Evolutionary conservation across 2,888 invertebrate species (phyloP), one percentile per base, ranked within the genome.

Genomic region (Eupelmus urozonus): DNA sequence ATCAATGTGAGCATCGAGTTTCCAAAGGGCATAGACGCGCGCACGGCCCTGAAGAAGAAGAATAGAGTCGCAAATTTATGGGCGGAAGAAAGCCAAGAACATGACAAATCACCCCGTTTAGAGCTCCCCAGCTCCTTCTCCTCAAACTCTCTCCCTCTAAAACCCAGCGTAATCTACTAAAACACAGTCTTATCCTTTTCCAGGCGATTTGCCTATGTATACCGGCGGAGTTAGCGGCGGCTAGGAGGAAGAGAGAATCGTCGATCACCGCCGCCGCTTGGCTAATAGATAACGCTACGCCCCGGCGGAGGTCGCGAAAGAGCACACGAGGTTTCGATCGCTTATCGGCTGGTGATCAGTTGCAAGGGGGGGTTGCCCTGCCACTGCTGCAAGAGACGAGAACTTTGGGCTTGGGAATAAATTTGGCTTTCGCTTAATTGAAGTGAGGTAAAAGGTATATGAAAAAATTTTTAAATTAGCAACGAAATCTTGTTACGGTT

Each of bases 201-300:
- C 70, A 65, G 42, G 65, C 73, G 71, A 85, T 83, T 83, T 83
- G 83, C 81, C 79, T 78, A 81, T 60, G 78, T 79, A n/a, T n/a
- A n/a, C n/a, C 82, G 82, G n/a, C n/a, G 81, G 49, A 63, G 40
- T 16, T 79, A 66, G 79, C 79, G 73, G 73, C 80, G 80, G 83
- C 80, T 82, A 83, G 81, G 81, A n/a, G n/a, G n/a, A 83, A n/a
- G 40, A 77, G 75, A 77, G 67, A 83, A 82, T 84, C 83, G 81
- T 84, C 83, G 82, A 84, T 85, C 84, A 83, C 81, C 66, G 80
- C n/a, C n/a, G n/a, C 66, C 74, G 78, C 75, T 81, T 81, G 81
- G 82, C 83, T 85, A 75, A 75, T 60, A 83, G 84, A 84, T 84
- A 84, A 84, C 83, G 80, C 75, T 65, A 78, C 81, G 71, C 67